phyloP scores from a whole-genome alignment of 2,797 vertebrate genomes.

The Coregonus ussuriensis region DNA sequence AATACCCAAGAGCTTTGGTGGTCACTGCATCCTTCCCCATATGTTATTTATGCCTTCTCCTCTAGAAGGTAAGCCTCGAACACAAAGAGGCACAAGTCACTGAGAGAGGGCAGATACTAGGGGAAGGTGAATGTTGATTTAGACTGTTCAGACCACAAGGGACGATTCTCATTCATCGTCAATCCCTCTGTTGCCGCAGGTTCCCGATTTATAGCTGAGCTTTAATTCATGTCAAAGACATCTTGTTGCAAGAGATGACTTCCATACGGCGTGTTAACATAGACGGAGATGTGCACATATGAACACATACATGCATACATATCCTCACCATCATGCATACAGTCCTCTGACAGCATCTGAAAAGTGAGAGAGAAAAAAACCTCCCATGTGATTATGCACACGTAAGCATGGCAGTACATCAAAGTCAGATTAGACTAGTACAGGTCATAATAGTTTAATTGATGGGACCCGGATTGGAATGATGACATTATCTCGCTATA shows the following conservation, averaged over 20 bases:
- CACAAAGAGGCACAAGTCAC: constrained; percentile 11
- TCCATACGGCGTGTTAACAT: constrained; percentile 20
- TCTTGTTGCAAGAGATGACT: constrained; percentile 63
- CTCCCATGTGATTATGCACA: constrained; percentile 20
- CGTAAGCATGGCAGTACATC: constrained; percentile 32
- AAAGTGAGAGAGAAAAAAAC: constrained; percentile 18
- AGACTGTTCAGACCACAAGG: constrained; percentile 55
- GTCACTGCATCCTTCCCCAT: constrained; percentile 59
- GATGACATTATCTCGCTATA: constrained; percentile 8
- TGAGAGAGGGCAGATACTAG: constrained; percentile 25
- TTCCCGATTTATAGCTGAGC: constrained; percentile 65
- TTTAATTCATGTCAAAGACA: constrained; percentile 74
- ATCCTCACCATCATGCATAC: not conserved
- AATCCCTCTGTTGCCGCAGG: constrained; percentile 65
- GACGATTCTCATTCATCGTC: constrained; percentile 61
- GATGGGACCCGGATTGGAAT: not conserved
- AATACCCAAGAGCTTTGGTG: constrained; percentile 60
- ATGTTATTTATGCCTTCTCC: constrained; percentile 71
- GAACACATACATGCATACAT: not conserved
- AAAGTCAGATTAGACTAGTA: constrained; percentile 24
- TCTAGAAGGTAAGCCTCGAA: constrained; percentile 41
- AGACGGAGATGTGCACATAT: not conserved
- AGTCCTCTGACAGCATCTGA: constrained; percentile 12
- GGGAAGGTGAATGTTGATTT: constrained; percentile 67
- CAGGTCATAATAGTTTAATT: constrained; percentile 12